Base-by-base conservation (phyloP, 2,797 vertebrate species). In the Smutsia gigantea region DNA sequence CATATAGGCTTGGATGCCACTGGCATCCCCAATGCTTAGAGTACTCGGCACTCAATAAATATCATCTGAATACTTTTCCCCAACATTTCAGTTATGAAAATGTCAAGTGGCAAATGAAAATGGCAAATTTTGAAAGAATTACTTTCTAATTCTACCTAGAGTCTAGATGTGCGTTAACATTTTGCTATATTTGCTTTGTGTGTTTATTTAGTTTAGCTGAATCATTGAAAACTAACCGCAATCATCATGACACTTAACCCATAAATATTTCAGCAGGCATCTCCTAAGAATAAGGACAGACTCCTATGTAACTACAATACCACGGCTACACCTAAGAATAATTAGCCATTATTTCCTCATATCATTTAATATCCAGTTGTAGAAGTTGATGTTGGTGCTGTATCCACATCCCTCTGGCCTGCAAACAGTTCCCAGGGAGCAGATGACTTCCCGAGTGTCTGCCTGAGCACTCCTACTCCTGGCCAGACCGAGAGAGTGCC, bases 281-380 rank as follows among this genome's bases (percentile, higher is more conserved):
- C 61, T 66, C 37, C 46, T 51, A 87, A 95, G 81, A 84, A 92
- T 66, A 46, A 88, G 66, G 55, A 81, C 72, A 86, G 31, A 90
- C 75, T 95, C n/a, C 49, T 91, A 55, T 4, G 42, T 64, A 84
- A 95, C 19, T 42, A n/a, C 37, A 88, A 69, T 37, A 51, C n/a
- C 29, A 69, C 77, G 51, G 89, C 92, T n/a, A 72, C 25, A 72
- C 63, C 34, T 39, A 68, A 63, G 27, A 77, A 82, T 72, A 90
- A 90, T 90, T 79, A 88, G 90, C 18, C 55, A 68, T 82, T 93
- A 74, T 84, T 97, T 96, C 72, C 87, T 92, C 93, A 77, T 39
- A 46, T 68, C 59, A 69, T 59, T 78, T 94, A 93, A 86, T 85
- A 94, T 37, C n/a, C 57, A 68, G 7, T 61, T 92, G 29, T 72